These are phyloP conservation scores for Axis porcinus DNA, from an alignment of 2,113 vertebrate genomes.

Conservation along the genomic window DNA sequence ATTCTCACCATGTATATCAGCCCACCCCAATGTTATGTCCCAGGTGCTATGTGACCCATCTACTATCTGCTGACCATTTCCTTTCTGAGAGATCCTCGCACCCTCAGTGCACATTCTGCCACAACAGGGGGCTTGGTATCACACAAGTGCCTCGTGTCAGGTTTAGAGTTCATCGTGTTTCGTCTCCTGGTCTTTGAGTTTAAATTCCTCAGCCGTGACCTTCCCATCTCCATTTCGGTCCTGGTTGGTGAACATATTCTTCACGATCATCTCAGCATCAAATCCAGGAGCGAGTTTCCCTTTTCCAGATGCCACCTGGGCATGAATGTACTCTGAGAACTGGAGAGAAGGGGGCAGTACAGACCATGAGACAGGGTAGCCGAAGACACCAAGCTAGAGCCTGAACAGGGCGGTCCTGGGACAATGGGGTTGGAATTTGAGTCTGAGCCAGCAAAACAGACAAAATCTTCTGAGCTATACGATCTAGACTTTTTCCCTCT, in stretches of 20 bases:
- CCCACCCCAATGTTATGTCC: neutral
- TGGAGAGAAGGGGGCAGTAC: constrained; percentile 58
- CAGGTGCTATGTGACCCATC: neutral
- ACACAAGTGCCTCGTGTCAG: neutral
- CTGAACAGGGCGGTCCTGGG: neutral
- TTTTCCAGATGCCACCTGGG: constrained; percentile 91
- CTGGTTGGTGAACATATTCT: constrained; percentile 98
- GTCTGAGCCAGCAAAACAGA: neutral
- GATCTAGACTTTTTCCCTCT: neutral
- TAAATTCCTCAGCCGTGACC: constrained; percentile 94
- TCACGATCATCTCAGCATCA: constrained; percentile 90
- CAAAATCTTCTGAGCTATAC: neutral
- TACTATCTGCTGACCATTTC: neutral
- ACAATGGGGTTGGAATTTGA: too few species aligned
- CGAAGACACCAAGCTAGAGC: accelerated
- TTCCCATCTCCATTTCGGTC: constrained; percentile 94
- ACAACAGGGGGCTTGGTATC: neutral
- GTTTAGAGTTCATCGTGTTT: constrained; percentile 94
- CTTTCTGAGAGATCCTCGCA: neutral
- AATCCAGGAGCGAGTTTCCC: constrained; percentile 96
- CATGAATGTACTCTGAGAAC: constrained; percentile 95
- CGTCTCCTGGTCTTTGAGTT: constrained; percentile 93
- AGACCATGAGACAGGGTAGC: neutral
- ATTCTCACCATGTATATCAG: neutral
- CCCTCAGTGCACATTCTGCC: neutral